Evolutionary conservation across 2,113 vertebrate species (phyloP).

Genomic region (Oreocharis arfaki): DNA sequence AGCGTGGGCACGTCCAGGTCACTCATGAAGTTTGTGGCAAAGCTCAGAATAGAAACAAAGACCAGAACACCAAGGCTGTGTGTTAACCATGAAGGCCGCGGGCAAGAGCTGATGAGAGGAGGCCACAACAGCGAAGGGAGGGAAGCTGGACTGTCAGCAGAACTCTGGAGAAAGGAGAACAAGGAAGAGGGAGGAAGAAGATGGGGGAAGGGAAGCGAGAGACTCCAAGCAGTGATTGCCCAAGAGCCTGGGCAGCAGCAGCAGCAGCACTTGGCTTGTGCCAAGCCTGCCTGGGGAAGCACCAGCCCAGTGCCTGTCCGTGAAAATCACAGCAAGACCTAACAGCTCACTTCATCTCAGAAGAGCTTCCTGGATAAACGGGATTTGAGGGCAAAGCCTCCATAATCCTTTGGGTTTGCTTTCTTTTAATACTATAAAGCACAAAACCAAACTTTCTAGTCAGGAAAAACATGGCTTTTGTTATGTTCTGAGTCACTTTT

Average conservation of each 20-base stretch:
- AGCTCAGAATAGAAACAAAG: neutral
- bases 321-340: neutral
- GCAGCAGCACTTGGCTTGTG: neutral
- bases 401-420: constrained; percentile 43
- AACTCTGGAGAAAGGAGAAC: neutral
- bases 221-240: neutral
- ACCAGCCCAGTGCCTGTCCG: neutral
- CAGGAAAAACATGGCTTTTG: constrained; percentile 56
- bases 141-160: constrained; percentile 22
- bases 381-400: constrained; percentile 37
- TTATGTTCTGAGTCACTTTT: constrained; percentile 61
- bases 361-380: constrained; percentile 44
- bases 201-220: neutral
- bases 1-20: neutral
- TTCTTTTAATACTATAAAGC: constrained; percentile 49
- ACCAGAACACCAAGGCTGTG: neutral
- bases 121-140: neutral
- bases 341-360: neutral
- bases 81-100: neutral
- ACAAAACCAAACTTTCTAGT: constrained; percentile 58
- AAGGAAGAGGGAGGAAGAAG: neutral
- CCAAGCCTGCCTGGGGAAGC: neutral
- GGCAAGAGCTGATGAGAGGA: neutral
- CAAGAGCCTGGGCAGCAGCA: neutral
- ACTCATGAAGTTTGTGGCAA: neutral